A percentile compares a stretch with the other conserved stretches of the same genome.
phyloP scores from a whole-genome alignment of 2,113 vertebrate species.

The Poeciliopsis occidentalis region DNA sequence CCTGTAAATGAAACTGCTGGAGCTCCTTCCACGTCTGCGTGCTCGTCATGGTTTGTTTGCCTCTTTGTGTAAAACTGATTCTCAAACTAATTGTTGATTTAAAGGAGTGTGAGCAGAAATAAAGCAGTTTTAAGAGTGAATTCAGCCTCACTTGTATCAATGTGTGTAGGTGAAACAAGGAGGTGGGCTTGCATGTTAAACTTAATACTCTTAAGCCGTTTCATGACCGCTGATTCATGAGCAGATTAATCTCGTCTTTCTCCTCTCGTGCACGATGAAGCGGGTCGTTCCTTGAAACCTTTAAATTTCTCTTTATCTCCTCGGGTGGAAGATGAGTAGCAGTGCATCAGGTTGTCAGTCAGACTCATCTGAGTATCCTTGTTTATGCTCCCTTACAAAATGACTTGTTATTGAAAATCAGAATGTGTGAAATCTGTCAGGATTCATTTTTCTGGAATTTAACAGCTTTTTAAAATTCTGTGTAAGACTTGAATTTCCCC shows the following conservation, averaged over 20 bases:
- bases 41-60: neutral
- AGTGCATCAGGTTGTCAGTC: neutral
- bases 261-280: slow-evolving; percentile 33
- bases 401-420: too few species aligned
- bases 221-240: slow-evolving; percentile 58
- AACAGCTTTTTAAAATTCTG: neutral
- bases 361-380: neutral
- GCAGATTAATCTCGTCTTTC: slow-evolving; percentile 50
- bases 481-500: neutral
- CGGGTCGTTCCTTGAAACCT: slow-evolving; percentile 40
- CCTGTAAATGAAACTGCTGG: neutral
- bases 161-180: slow-evolving; percentile 2
- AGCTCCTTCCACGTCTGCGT: neutral
- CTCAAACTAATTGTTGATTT: neutral
- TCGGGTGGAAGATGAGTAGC: neutral
- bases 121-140: neutral
- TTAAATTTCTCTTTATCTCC: slow-evolving; percentile 15
- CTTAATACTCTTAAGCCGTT: slow-evolving; percentile 65
- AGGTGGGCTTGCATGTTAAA: slow-evolving; percentile 8
- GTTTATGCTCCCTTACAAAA: too few species aligned
- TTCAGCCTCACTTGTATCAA: slow-evolving; percentile 2
- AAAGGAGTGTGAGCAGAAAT: neutral
- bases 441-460: neutral
- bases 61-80: slow-evolving; percentile 3
- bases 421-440: neutral